A percentile compares a stretch with the other conserved stretches of the same genome.
phyloP scores from a whole-genome alignment of 2,113 vertebrate species.

The Setophaga kirtlandii region DNA sequence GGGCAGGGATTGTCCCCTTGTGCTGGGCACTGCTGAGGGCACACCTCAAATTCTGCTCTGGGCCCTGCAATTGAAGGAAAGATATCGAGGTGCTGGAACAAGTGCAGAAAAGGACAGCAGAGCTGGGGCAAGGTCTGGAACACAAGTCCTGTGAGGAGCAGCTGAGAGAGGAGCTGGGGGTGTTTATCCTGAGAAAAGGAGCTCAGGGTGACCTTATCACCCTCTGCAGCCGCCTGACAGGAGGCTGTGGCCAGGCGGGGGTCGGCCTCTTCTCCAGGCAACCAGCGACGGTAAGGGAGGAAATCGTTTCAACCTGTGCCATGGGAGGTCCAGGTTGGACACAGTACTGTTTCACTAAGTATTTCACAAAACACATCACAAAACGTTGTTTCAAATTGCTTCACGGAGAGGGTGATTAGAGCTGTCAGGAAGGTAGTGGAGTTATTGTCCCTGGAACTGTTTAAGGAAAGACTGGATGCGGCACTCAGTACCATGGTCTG shows the following conservation, averaged over 20 bases:
- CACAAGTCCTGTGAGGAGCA: no score
- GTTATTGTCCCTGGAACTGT: no score
- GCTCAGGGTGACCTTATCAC: rapidly evolving
- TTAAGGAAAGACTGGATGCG: no score
- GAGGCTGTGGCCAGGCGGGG: rapidly evolving
- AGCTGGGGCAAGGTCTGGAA: not conserved
- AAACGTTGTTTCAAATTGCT: not conserved
- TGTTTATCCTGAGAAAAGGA: not conserved
- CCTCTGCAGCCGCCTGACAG: rapidly evolving
- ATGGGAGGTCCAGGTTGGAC: not conserved
- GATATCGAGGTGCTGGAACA: rapidly evolving
- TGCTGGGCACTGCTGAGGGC: not conserved
- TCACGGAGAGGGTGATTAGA: rapidly evolving
- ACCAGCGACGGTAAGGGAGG: rapidly evolving
- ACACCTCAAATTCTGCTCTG: rapidly evolving
- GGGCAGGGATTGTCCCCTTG: not conserved
- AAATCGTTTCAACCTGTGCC: not conserved
- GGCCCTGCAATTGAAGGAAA: not conserved
- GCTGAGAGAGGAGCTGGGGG: not conserved
- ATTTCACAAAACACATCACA: not conserved
- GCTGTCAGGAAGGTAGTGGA: not conserved
- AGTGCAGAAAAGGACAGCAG: rapidly evolving
- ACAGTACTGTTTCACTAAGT: not conserved
- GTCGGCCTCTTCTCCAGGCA: no score
- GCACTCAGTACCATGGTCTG: no score